These are phyloP conservation scores for Tinea semifulvella DNA, from an alignment of 2,888 invertebrate species.

Conservation along the genomic window DNA sequence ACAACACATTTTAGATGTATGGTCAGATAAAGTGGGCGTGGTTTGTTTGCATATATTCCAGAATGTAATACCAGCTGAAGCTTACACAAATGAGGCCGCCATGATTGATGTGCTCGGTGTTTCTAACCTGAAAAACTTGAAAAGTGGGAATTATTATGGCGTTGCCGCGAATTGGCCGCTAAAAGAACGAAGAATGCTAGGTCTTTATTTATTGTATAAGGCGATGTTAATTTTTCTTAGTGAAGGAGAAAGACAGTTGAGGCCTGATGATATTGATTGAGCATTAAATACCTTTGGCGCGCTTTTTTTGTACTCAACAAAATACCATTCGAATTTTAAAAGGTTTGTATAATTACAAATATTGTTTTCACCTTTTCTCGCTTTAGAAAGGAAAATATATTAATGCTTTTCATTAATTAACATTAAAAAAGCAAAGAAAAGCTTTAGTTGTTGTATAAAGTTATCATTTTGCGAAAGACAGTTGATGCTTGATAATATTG, in stretches of 20 bases:
- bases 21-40: conserved; percentile 85
- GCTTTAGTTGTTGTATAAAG: too few species aligned
- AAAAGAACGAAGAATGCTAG: conserved; percentile 75
- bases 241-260: conserved; percentile 89
- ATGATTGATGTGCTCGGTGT: conserved; percentile 91
- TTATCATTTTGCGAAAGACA: too few species aligned
- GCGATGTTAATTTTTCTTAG: conserved; percentile 84
- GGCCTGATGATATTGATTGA: conserved; percentile 75
- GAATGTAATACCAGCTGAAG: conserved; percentile 90
- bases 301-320: too few species aligned
- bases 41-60: conserved; percentile 92
- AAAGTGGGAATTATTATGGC: conserved; percentile 86
- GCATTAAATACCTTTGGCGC: too few species aligned
- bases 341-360: too few species aligned
- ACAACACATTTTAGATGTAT: conserved; percentile 85
- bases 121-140: conserved; percentile 78
- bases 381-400: too few species aligned
- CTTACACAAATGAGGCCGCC: conserved; percentile 91
- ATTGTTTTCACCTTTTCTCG: too few species aligned
- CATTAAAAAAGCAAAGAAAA: too few species aligned
- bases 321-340: too few species aligned
- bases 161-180: conserved; percentile 76
- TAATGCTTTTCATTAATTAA: too few species aligned
- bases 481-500: too few species aligned
- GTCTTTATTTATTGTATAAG: conserved; percentile 81